Conservation (phyloP, 2,113 vertebrate genomes). For the Cyphomyrus discorhynchus region DNA sequence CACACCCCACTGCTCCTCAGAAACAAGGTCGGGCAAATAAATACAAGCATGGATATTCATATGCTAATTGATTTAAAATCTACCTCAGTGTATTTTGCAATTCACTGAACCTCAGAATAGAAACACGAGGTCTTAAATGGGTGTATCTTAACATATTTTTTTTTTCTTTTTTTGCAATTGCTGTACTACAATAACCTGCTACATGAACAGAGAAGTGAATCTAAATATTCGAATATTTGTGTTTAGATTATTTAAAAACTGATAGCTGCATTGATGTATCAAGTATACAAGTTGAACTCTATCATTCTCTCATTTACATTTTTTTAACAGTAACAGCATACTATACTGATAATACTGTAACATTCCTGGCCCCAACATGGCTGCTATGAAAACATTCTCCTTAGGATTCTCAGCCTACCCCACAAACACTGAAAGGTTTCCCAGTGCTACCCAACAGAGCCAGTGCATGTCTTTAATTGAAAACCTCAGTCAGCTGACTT, state of each 20-base stretch:
- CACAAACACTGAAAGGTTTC: background rate
- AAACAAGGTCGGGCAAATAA: background rate
- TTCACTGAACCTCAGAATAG: background rate
- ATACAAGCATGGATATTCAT: background rate
- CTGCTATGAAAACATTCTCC: background rate
- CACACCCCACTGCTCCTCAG: conserved; percentile 1
- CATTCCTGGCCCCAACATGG: background rate
- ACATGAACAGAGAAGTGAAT: background rate
- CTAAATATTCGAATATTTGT: background rate
- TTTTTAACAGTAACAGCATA: background rate
- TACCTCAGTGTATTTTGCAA: background rate
- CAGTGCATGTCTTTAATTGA: background rate
- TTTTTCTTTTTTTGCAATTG: background rate
- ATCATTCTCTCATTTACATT: background rate
- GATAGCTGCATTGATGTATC: background rate
- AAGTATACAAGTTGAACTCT: background rate
- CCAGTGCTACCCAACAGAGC: background rate
- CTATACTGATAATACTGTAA: background rate
- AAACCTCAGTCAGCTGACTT: background rate
- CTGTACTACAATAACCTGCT: background rate
- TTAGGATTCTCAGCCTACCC: background rate
- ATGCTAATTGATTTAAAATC: background rate
- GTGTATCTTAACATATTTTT: background rate
- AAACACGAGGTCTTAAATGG: background rate
- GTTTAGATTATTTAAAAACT: background rate